phyloP scores from a whole-genome alignment of 2,113 vertebrate species.

The Alosa alosa region DNA sequence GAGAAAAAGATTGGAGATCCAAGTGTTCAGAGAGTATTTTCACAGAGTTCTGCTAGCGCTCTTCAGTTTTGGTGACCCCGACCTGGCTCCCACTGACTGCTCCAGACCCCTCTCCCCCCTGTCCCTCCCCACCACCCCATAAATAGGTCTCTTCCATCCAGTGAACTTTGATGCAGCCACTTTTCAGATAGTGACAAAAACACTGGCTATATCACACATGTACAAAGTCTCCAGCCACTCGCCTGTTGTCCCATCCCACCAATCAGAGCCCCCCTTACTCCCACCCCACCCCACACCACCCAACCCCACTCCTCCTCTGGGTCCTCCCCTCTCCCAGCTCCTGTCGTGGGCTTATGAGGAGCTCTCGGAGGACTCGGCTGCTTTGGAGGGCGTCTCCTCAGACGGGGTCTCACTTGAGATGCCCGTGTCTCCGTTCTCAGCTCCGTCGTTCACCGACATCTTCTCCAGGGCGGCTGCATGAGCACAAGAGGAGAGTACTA shows the following conservation, averaged over 20 bases:
- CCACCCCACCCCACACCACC: neutral
- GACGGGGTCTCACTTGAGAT: constrained; percentile 76
- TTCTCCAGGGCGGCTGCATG: constrained; percentile 80
- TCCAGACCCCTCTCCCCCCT: neutral
- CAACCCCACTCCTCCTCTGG: neutral
- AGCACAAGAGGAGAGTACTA: constrained; percentile 11
- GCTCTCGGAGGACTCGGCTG: constrained; percentile 71
- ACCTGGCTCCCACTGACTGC: constrained; percentile 1
- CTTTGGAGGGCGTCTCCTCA: constrained; percentile 78
- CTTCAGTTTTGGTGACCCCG: neutral
- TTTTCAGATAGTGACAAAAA: constrained; percentile 38
- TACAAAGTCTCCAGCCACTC: constrained; percentile 17
- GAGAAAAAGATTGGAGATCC: neutral
- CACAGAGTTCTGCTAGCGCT: neutral
- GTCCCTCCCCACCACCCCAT: constrained; percentile 5
- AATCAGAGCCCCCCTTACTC: neutral
- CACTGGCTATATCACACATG: constrained; percentile 40
- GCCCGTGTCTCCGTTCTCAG: constrained; percentile 84
- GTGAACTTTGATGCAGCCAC: constrained; percentile 34
- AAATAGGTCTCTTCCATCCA: constrained; percentile 26
- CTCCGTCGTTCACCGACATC: constrained; percentile 76
- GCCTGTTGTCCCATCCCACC: neutral
- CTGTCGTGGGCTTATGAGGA: constrained; percentile 73
- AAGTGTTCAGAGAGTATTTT: neutral
- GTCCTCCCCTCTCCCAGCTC: neutral